Conservation (phyloP, 2,113 vertebrate species). For the Cynocephalus volans region DNA sequence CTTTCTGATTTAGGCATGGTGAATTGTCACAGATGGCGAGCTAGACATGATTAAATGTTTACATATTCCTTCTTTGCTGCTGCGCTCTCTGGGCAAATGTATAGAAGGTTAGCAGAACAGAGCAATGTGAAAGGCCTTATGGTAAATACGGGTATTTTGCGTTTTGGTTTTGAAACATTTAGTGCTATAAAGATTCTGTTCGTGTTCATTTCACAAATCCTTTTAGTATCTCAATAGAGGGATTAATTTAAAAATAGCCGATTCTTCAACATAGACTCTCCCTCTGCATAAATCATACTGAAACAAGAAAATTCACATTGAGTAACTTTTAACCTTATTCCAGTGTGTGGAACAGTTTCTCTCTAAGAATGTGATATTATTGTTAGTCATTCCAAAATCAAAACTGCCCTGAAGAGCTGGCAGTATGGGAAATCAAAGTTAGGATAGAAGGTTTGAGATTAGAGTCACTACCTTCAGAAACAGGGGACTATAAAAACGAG, state of each 20-base stretch:
- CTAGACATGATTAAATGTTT: constrained; percentile 71
- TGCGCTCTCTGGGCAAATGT: not conserved
- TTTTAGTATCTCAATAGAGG: not conserved
- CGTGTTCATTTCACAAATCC: constrained; percentile 19
- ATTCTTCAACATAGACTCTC: not conserved
- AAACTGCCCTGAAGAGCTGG: not conserved
- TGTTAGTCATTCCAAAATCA: constrained; percentile 10
- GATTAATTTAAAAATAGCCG: not conserved
- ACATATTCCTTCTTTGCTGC: constrained; percentile 18
- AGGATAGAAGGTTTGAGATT: not conserved
- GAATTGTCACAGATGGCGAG: constrained; percentile 3
- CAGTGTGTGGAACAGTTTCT: not conserved
- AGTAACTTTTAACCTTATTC: constrained; percentile 27
- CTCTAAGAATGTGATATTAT: not conserved
- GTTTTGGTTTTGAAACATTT: constrained; percentile 26
- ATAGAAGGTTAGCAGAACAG: not conserved
- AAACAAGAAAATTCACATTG: not conserved
- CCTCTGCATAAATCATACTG: not conserved
- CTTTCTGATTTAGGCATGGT: constrained; percentile 52
- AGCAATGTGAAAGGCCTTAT: not conserved
- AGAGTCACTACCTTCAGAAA: not conserved
- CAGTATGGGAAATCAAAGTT: not conserved
- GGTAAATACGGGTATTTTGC: not conserved
- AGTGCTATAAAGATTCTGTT: not conserved
- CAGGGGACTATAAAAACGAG: not conserved